These are phyloP conservation scores for Ochotona curzoniae DNA, from an alignment of 2,113 vertebrate genomes.

Conservation along the genomic window DNA sequence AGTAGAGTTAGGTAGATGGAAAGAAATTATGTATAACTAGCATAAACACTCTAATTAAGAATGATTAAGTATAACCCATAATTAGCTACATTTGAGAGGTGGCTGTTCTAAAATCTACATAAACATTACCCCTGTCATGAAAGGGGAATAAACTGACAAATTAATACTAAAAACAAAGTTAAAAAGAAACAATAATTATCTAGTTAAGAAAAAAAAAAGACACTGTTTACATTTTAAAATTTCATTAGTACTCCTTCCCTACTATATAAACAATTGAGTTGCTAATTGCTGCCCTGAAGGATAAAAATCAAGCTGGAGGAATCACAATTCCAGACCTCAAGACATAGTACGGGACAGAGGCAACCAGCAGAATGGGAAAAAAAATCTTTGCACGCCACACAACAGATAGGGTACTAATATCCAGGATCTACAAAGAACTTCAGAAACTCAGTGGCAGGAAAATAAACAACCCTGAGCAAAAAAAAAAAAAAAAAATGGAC, in stretches of 20 bases:
- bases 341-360: too few species aligned
- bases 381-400: too few species aligned
- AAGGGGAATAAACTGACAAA: background rate
- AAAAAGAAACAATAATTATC: constrained; percentile 9
- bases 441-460: too few species aligned
- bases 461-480: too few species aligned
- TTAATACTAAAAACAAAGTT: background rate
- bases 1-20: background rate
- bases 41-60: background rate
- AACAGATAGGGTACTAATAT: too few species aligned
- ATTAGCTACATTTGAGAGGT: background rate
- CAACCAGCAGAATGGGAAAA: too few species aligned
- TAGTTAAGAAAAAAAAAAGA: background rate
- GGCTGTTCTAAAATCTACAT: background rate
- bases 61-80: background rate
- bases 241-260: background rate
- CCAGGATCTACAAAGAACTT: too few species aligned
- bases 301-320: too few species aligned
- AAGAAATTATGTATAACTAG: background rate
- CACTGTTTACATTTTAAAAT: constrained; percentile 35
- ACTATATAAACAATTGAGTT: background rate
- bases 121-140: background rate
- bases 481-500: too few species aligned
- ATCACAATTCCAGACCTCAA: too few species aligned
- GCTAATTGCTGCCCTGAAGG: background rate